phyloP scores from a whole-genome alignment of 2,113 vertebrate genomes.

The Caranx melampygus region DNA sequence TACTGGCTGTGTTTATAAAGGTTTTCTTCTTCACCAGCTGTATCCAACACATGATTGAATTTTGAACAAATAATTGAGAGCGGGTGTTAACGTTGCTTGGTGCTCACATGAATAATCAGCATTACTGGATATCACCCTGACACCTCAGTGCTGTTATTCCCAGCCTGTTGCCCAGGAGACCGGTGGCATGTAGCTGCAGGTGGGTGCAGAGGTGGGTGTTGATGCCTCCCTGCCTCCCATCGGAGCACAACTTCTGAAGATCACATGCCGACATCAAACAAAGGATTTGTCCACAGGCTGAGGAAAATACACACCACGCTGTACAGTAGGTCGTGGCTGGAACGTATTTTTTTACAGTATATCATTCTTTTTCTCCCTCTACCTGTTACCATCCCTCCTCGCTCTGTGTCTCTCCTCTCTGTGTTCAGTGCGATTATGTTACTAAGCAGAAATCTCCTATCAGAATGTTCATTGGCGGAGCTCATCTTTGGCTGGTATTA shows the following conservation, averaged over 20 bases:
- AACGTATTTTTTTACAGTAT: background rate
- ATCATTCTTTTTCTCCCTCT: background rate
- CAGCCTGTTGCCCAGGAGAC: constrained; percentile 76
- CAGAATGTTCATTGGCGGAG: constrained; percentile 77
- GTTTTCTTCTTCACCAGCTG: background rate
- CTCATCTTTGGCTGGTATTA: constrained; percentile 70
- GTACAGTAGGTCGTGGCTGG: background rate
- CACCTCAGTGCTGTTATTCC: constrained; percentile 61
- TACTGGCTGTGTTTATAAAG: background rate
- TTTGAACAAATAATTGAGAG: constrained; percentile 21
- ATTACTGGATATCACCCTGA: constrained; percentile 60
- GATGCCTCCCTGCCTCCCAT: constrained; percentile 57
- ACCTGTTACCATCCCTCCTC: constrained; percentile 35
- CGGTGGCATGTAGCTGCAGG: constrained; percentile 65
- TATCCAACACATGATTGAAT: background rate
- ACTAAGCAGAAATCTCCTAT: constrained; percentile 77
- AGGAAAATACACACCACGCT: background rate
- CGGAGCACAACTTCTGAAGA: constrained; percentile 57
- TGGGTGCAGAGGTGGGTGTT: constrained; percentile 63
- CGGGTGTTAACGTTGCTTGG: constrained; percentile 7
- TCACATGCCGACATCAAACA: constrained; percentile 62
- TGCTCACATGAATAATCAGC: constrained; percentile 34
- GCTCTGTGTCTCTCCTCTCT: constrained; percentile 28
- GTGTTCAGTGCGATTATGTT: constrained; percentile 66
- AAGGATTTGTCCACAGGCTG: constrained; percentile 36